Conservation (phyloP, 1,140 invertebrate species). For the Sminthurides bifidus region DNA sequence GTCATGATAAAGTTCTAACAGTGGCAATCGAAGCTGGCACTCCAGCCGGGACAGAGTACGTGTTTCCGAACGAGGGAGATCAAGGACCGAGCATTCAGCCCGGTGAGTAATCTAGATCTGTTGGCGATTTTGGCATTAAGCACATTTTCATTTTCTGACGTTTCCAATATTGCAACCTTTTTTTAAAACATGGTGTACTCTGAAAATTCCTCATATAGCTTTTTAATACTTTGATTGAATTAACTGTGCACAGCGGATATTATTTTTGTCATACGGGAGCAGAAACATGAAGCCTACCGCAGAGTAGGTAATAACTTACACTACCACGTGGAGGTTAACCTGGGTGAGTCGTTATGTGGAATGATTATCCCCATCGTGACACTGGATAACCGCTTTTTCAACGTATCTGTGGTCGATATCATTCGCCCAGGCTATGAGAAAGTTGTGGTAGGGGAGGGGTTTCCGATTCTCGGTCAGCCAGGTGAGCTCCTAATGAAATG, state of each 20-base stretch:
- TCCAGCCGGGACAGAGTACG: slow-evolving; percentile 43
- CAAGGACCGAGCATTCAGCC: slow-evolving; percentile 51
- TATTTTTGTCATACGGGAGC: slow-evolving; percentile 70
- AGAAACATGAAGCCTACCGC: slow-evolving; percentile 60
- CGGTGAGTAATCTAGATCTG: no score
- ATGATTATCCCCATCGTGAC: slow-evolving; percentile 50
- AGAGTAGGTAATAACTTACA: slow-evolving; percentile 60
- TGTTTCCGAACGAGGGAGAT: slow-evolving; percentile 59
- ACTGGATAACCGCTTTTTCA: slow-evolving; percentile 52
- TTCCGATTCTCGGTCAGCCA: slow-evolving; percentile 44
- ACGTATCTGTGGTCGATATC: slow-evolving; percentile 55
- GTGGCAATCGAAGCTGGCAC: slow-evolving; percentile 66
- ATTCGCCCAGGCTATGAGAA: slow-evolving; percentile 51
- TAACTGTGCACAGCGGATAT: slow-evolving; percentile 68
- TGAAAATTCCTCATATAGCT: no score
- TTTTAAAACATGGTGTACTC: no score
- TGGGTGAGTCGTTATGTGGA: slow-evolving; percentile 55
- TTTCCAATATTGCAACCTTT: neutral
- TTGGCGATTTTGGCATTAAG: no score
- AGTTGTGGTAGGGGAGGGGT: slow-evolving; percentile 47
- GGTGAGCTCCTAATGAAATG: slow-evolving; percentile 24
- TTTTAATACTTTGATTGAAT: no score
- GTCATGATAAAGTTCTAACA: slow-evolving; percentile 61
- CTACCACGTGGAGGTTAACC: slow-evolving; percentile 44
- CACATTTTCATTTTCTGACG: no score